Evolutionary conservation across 2,113 vertebrate genomes (phyloP).

Genomic region (Brachirus orientalis): DNA sequence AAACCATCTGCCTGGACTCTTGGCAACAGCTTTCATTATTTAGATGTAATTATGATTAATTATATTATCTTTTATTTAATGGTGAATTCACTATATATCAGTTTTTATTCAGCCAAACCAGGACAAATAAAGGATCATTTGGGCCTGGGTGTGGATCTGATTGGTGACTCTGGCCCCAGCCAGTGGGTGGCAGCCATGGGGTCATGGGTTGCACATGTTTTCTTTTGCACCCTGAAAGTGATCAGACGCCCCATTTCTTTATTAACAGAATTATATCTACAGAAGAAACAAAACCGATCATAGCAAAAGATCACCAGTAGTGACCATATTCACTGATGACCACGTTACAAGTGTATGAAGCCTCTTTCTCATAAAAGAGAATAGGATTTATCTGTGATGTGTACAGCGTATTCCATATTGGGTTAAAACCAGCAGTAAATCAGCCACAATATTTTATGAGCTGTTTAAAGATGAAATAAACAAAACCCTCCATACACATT

Average conservation of each 20-base stretch:
- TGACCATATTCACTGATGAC: background rate
- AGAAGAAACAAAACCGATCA: no score
- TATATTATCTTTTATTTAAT: slow-evolving; percentile 13
- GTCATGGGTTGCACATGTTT: slow-evolving; percentile 46
- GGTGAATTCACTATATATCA: slow-evolving; percentile 1
- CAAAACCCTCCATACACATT: background rate
- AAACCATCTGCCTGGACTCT: slow-evolving; percentile 40
- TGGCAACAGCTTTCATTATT: slow-evolving; percentile 29
- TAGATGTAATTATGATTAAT: slow-evolving; percentile 8
- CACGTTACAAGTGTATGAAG: background rate
- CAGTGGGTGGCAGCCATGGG: slow-evolving; percentile 72
- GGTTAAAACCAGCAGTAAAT: slow-evolving; percentile 1
- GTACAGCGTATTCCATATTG: background rate
- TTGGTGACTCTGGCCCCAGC: slow-evolving; percentile 9
- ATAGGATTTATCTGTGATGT: background rate
- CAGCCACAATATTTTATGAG: background rate
- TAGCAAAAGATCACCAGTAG: no score
- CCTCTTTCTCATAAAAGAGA: background rate
- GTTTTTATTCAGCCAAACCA: slow-evolving; percentile 8
- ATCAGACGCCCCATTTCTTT: background rate
- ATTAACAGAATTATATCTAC: background rate
- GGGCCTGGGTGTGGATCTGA: slow-evolving; percentile 2
- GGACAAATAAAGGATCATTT: slow-evolving; percentile 3
- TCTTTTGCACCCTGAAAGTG: no score
- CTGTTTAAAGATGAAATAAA: background rate